Conservation (phyloP, 2,888 invertebrate genomes). For the Napeogenes sylphis region DNA sequence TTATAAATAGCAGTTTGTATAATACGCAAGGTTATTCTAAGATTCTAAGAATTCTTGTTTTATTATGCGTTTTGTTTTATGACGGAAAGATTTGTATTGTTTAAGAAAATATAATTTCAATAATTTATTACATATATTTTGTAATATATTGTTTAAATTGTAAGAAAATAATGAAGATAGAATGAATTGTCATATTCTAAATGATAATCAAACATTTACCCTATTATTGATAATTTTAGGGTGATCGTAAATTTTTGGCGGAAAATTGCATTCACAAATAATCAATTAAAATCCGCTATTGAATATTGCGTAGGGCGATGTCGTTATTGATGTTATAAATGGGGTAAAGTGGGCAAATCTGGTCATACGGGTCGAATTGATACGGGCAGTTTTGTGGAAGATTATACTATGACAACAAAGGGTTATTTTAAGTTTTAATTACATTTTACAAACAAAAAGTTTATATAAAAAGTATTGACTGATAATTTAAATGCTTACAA, state of each 20-base stretch:
- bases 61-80: conserved; percentile 50
- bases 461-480: background rate
- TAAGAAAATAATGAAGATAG: no score
- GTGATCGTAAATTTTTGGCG: conserved; percentile 51
- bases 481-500: background rate
- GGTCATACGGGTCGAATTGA: conserved; percentile 67
- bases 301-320: conserved; percentile 58
- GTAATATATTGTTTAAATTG: no score
- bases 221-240: conserved; percentile 28
- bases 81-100: conserved; percentile 57
- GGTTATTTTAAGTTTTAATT: conserved; percentile 33
- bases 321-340: conserved; percentile 74
- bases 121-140: no score
- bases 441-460: background rate
- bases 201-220: no score
- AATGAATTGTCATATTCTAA: no score
- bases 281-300: conserved; percentile 66
- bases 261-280: conserved; percentile 63
- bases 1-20: conserved; percentile 74
- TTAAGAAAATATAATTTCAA: conserved; percentile 36
- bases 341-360: conserved; percentile 68
- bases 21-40: conserved; percentile 62
- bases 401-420: conserved; percentile 52
- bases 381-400: conserved; percentile 59
- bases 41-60: conserved; percentile 62